A percentile compares a stretch with the other conserved stretches of the same genome.
phyloP scores from a whole-genome alignment of 2,113 vertebrate genomes.

The Scartelaos histophorus region DNA sequence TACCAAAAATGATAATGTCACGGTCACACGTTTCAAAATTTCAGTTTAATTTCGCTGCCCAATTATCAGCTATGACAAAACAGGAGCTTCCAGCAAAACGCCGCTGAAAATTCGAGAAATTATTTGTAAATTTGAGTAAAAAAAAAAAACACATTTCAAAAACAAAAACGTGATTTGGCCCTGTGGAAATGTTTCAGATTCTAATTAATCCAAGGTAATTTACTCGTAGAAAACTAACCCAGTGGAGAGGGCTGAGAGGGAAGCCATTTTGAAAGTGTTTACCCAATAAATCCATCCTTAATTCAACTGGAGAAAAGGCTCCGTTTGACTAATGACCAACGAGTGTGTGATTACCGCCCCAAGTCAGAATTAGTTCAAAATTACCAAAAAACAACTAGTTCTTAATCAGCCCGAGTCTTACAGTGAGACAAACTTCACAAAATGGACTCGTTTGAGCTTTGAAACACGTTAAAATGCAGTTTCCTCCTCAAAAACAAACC shows the following conservation, averaged over 20 bases:
- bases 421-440: neutral
- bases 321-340: neutral
- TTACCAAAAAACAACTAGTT: neutral
- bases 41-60: neutral
- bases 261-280: neutral
- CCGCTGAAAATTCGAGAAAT: neutral
- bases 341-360: neutral
- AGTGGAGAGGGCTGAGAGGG: neutral
- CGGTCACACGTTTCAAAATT: neutral
- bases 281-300: constrained; percentile 7
- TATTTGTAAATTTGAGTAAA: neutral
- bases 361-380: neutral
- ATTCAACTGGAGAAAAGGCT: neutral
- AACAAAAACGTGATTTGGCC: neutral
- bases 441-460: too few relatives aligned
- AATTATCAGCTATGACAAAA: neutral
- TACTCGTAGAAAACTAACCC: neutral
- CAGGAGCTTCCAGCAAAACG: neutral
- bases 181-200: neutral
- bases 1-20: neutral
- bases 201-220: constrained; percentile 6
- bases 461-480: too few relatives aligned
- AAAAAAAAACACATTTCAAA: neutral
- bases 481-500: too few relatives aligned
- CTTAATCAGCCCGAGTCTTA: neutral